These are phyloP conservation scores for Noctua janthina DNA, from an alignment of 2,888 invertebrate species.

Conservation along the genomic window DNA sequence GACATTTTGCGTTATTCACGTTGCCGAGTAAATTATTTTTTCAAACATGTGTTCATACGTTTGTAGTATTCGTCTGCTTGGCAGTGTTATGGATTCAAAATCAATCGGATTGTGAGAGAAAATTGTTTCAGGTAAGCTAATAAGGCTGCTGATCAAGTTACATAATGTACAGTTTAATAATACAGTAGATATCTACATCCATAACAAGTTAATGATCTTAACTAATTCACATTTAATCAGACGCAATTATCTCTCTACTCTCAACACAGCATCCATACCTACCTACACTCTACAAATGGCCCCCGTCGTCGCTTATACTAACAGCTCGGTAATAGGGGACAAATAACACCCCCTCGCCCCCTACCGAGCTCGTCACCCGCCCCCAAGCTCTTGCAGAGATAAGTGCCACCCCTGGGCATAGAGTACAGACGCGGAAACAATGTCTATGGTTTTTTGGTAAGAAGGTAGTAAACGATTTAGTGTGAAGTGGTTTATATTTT, in stretches of 20 bases:
- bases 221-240: conserved; percentile 40
- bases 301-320: conserved; percentile 64
- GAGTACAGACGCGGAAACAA: conserved; percentile 52
- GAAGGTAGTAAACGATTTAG: not conserved
- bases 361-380: conserved; percentile 32
- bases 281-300: conserved; percentile 49
- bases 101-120: not conserved
- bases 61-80: not conserved
- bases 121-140: not conserved
- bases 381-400: conserved; percentile 63
- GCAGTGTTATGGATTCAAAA: not conserved
- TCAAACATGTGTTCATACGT: no score
- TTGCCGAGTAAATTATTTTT: no score
- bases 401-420: conserved; percentile 67
- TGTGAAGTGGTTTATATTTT: not conserved
- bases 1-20: no score
- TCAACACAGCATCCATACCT: conserved; percentile 25
- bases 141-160: not conserved
- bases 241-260: conserved; percentile 40
- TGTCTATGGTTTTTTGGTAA: conserved; percentile 13
- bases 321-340: conserved; percentile 68
- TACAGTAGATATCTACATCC: not conserved
- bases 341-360: conserved; percentile 59
- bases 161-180: not conserved
- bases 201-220: conserved; percentile 5